phyloP scores from a whole-genome alignment of 2,797 vertebrate genomes.

The Muscicapa striata region DNA sequence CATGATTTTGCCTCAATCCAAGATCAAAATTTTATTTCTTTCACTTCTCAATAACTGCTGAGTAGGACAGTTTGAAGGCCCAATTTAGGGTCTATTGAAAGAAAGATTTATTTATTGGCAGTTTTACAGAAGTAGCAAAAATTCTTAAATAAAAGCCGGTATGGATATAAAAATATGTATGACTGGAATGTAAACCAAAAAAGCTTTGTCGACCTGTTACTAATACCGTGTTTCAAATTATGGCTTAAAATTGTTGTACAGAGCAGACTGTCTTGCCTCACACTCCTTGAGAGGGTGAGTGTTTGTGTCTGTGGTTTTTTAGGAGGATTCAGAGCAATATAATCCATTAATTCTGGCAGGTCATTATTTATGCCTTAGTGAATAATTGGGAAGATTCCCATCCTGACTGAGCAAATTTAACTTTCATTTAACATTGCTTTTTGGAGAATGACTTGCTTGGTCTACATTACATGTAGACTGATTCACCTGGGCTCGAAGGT shows the following conservation, averaged over 20 bases:
- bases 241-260: not conserved
- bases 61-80: conserved; percentile 29
- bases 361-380: not conserved
- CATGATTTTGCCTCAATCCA: conserved; percentile 6
- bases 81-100: conserved; percentile 37
- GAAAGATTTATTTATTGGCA: conserved; percentile 46
- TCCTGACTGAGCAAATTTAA: not conserved
- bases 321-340: not conserved
- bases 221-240: not conserved
- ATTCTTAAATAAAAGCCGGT: not conserved
- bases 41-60: conserved; percentile 22
- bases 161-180: not conserved
- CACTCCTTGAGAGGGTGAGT: not conserved
- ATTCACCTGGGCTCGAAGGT: not conserved
- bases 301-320: not conserved
- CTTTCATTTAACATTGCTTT: not conserved
- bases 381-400: not conserved
- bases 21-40: conserved; percentile 49
- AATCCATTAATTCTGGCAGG: not conserved
- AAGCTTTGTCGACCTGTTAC: not conserved
- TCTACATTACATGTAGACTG: not conserved
- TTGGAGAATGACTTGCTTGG: not conserved
- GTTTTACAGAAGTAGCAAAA: conserved; percentile 1
- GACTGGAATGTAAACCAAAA: not conserved
- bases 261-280: not conserved